Evolutionary conservation across 2,113 vertebrate genomes (phyloP).

Genomic region (Zosterops borbonicus): DNA sequence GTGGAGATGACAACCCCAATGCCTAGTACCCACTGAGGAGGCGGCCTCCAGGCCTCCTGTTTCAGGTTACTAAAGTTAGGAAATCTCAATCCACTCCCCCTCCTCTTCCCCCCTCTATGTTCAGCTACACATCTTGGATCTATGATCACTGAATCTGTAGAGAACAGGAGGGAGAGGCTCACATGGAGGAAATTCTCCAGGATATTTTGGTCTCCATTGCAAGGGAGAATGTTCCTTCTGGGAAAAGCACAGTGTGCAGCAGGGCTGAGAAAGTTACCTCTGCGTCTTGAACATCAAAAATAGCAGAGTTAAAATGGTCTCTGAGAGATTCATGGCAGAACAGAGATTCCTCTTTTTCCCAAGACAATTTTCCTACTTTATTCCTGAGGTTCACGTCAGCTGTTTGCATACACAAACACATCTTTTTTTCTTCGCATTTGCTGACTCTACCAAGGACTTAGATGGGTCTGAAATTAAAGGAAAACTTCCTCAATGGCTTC

Average conservation of each 20-base stretch:
- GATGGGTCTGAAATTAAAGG: neutral
- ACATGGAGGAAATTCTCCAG: neutral
- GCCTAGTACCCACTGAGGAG: accelerated
- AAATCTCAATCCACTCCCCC: neutral
- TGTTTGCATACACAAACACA: neutral
- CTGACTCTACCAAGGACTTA: neutral
- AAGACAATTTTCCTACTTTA: neutral
- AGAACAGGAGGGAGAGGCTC: neutral
- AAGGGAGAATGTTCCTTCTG: slow-evolving; percentile 10
- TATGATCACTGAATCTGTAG: neutral
- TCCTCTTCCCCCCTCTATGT: neutral
- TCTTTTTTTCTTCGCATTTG: neutral
- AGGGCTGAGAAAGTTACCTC: neutral
- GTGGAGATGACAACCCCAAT: neutral
- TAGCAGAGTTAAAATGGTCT: neutral
- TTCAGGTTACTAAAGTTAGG: neutral
- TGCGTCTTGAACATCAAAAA: neutral
- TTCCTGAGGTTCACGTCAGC: neutral
- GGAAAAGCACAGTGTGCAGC: neutral
- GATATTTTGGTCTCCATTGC: neutral
- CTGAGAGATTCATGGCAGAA: neutral
- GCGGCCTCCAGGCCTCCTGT: neutral
- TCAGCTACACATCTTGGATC: neutral
- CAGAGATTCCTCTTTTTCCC: neutral
- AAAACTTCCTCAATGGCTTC: neutral